Percentiles rank a stretch among this genome's conserved stretches.
These are phyloP conservation scores for Clepsis dumicolana DNA, from an alignment of 2,888 invertebrate genomes.

Conservation along the genomic window DNA sequence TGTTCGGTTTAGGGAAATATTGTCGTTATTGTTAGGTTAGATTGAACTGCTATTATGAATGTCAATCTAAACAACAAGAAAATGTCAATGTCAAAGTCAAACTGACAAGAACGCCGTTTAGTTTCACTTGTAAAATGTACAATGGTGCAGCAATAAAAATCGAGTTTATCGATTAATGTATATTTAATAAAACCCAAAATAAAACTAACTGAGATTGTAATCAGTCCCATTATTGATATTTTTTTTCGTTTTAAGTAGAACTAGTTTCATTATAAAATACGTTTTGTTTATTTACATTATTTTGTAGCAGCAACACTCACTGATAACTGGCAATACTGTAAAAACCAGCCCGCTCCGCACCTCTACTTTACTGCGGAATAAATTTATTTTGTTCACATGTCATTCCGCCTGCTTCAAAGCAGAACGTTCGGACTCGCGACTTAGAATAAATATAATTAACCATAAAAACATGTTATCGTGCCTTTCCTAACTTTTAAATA, in stretches of 20 bases:
- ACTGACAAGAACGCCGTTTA: no score
- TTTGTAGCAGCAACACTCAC: background rate
- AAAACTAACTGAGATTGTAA: no score
- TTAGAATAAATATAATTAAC: constrained; percentile 48
- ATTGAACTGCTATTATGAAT: no score
- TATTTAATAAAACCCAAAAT: no score
- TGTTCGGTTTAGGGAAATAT: no score
- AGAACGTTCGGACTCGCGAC: constrained; percentile 22
- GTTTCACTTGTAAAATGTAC: no score
- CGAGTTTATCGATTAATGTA: no score
- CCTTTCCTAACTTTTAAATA: constrained; percentile 51
- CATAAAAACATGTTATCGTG: constrained; percentile 64
- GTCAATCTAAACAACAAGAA: no score
- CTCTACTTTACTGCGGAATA: constrained; percentile 15
- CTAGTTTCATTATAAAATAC: background rate
- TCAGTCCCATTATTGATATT: no score
- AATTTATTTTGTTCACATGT: background rate
- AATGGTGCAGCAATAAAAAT: no score
- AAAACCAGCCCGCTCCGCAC: background rate
- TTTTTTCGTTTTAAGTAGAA: background rate
- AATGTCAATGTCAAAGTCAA: no score
- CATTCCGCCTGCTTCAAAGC: constrained; percentile 7
- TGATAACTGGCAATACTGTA: constrained; percentile 10
- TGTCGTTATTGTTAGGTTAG: no score
- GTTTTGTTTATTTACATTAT: background rate